Conservation (phyloP, 2,797 vertebrate genomes). For the Hemibagrus guttatus region DNA sequence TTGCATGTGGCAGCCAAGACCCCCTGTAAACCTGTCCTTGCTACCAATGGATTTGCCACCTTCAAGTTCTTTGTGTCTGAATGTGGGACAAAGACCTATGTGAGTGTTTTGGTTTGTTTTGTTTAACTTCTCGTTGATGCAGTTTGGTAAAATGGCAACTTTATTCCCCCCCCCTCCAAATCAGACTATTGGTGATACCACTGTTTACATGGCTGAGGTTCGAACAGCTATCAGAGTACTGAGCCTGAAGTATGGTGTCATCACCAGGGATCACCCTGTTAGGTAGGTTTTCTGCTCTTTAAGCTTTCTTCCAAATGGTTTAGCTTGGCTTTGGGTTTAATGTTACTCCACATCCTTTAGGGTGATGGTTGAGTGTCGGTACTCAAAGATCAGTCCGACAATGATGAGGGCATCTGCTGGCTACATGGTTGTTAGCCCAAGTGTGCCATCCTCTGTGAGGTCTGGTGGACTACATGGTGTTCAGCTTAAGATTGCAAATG, state of each 20-base stretch:
- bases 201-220: slow-evolving; percentile 70
- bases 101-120: slow-evolving; percentile 57
- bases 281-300: neutral
- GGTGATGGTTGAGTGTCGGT: slow-evolving; percentile 75
- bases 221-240: slow-evolving; percentile 51
- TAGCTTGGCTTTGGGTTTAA: neutral
- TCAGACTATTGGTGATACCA: slow-evolving; percentile 63
- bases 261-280: slow-evolving; percentile 66
- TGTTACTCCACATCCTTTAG: slow-evolving; percentile 49
- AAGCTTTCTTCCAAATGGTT: neutral
- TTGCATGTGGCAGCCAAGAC: slow-evolving; percentile 57
- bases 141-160: too few species aligned
- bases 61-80: slow-evolving; percentile 69
- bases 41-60: slow-evolving; percentile 62
- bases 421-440: slow-evolving; percentile 68
- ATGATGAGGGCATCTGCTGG: slow-evolving; percentile 53
- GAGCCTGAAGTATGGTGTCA: slow-evolving; percentile 70
- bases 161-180: neutral
- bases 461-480: slow-evolving; percentile 63
- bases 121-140: neutral
- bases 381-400: slow-evolving; percentile 35
- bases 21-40: slow-evolving; percentile 64
- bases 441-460: slow-evolving; percentile 52
- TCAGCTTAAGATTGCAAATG: slow-evolving; percentile 67
- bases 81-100: slow-evolving; percentile 67